Conservation (phyloP, 2,113 vertebrate genomes). For the Procavia capensis region DNA sequence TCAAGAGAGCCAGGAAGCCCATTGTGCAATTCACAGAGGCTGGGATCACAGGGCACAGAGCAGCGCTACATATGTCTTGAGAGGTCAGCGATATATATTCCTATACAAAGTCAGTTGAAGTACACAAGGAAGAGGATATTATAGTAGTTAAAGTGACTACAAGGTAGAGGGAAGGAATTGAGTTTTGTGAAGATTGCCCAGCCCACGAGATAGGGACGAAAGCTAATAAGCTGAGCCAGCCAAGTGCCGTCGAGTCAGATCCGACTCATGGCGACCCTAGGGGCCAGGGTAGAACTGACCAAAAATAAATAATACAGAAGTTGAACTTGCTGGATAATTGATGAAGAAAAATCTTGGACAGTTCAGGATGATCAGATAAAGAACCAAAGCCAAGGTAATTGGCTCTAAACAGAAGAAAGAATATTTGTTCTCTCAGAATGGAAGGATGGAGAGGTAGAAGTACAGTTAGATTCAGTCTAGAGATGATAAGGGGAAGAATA, state of each 20-base stretch:
- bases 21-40: neutral
- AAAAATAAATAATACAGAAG: neutral
- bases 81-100: neutral
- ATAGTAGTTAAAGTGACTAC: neutral
- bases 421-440: neutral
- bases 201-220: neutral
- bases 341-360: neutral
- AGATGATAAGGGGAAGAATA: neutral
- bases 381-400: neutral
- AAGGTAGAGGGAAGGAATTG: neutral
- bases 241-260: no score
- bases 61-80: neutral
- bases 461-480: neutral
- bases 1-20: neutral
- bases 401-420: conserved; percentile 11
- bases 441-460: neutral
- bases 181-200: neutral
- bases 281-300: no score
- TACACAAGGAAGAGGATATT: neutral
- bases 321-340: neutral
- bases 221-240: neutral
- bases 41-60: neutral
- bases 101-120: neutral
- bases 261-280: no score
- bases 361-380: neutral